Base-by-base conservation (phyloP, 2,113 vertebrate genomes). In the Laticauda laticaudata region DNA sequence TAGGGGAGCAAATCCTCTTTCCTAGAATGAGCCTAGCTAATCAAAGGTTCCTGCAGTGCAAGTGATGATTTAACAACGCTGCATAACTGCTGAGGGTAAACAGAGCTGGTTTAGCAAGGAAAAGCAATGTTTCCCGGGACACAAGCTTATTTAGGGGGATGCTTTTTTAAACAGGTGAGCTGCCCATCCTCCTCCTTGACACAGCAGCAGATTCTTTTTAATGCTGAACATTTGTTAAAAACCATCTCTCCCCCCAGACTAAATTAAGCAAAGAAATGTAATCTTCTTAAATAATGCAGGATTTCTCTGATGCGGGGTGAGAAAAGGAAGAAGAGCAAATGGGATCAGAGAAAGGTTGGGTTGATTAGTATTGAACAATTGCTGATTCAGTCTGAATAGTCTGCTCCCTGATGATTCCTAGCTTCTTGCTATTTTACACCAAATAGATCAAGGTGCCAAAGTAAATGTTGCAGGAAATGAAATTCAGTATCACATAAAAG, bases 321-420 rank as follows among this genome's bases (percentile, higher is more conserved):
- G 0, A 64, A 92, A 92, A 91, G 91, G 85, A 93, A 94, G 85
- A 93, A 94, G 92, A 93, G 90, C 69, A 88, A 90, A 11, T 0
- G 1, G 88, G 21, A 64, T 57, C 93, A 92, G 88, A 1, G 2
- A 0, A 56, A 81, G 8, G 18, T 20, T 92, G 88, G 61, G 81
- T 90, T 23, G 3, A 88, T 53, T 0, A 86, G 0, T 89, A 90
- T 92, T 88, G 86, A 90, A 29, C 57, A 43, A 86, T 0, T 3
- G 51, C 89, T 4, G 88, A 3, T 89, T 92, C 91, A 56, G 96
- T 53, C 89, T 0, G 8, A 87, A 88, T 34, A 53, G 61, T 21
- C 55, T 10, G 88, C 0, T 0, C 3, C 24, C 23, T 93, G 90
- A 61, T 87, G 88, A 75, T 53, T 90, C 21, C 56, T 2, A 1